Base-by-base conservation (phyloP, 2,113 vertebrate genomes). In the Halichoerus grypus region DNA sequence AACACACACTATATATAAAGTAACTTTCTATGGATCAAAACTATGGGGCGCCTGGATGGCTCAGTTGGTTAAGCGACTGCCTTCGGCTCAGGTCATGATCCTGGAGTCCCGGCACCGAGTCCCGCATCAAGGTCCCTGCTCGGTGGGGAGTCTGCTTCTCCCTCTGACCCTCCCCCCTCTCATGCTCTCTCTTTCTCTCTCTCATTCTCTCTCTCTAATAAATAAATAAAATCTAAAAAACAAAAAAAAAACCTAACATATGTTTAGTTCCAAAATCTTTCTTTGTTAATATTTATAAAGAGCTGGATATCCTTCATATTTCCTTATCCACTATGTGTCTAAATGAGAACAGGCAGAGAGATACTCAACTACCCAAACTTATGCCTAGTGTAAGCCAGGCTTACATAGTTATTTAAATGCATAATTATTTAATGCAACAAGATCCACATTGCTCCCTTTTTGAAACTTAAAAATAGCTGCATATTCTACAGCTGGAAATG, bases 381-480 rank as follows among this genome's bases (percentile, higher is more conserved):
- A 59, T 69, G 36, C 28, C 46, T 67, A 74, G 8, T 71, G 36
- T 86, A 65, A 82, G 19, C 0, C 3, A 94, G 7, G 0, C 21
- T 90, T 33, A 59, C 4, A 79, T 51, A 46, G 7, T 88, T 61
- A 33, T 33, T 94, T 88, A 91, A 85, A 55, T 63, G 26, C 11
- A 33, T 42, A 53, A 16, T 33, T 97, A 74, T 84, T 28, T 88
- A 77, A 63, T 39, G 6, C 21, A 88, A 59, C 22, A 89, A 57
- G 9, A 89, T 3, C 18, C 22, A 57, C 84, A 67, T 4, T 94
- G 14, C 1, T 39, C 10, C 10, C 19, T 88, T 89, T 46, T 95
- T 69, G 79, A 83, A 89, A 84, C 49, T 61, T 67, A 36, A 77
- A 97, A 83, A 57, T 72, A 88, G 90, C 67, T 91, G 9, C 16